Evolutionary conservation across 2,113 vertebrate species (phyloP), one percentile per base, ranked within the genome.

Genomic region (Cebidichthys violaceus): DNA sequence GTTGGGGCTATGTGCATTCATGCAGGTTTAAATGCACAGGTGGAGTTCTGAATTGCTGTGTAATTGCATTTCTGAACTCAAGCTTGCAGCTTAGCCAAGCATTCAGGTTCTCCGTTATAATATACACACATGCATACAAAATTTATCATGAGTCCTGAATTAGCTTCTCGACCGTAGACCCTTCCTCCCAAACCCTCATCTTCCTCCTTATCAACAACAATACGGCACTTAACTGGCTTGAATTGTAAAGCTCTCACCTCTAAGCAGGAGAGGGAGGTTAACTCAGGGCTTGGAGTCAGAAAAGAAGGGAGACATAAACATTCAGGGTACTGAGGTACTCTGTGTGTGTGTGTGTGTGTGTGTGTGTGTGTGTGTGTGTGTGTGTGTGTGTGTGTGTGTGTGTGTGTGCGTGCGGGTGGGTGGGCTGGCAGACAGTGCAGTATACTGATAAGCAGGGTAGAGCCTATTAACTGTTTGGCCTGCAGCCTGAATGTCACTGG

Each of bases 401-500:
- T 39, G 57, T 64, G 57, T 62, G 67, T 37, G 64, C 47, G 24
- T 11, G 43, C 29, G 59, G 43, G 68, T 29, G 43, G 50, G 43
- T 52, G 50, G 54, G 68, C 45, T 84, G 39, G 57, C 50, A 86
- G 72, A 82, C 75, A 72, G 75, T 85, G 85, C 55, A 65, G 78
- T 80, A 9, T 54, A 81, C 84, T 77, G 82, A 91, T 91, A 90
- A 91, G 88, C 76, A 81, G 66, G 69, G 70, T 75, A 85, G 67
- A 87, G 75, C 84, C 80, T 82, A 83, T 90, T 85, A 90, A 78
- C 79, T 74, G 62, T 81, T 83, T 87, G 81, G 84, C 86, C 66
- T 81, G 62, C 59, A 85, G 84, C 86, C 70, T 82, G 72, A 82
- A 76, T 87, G 80, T 74, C 71, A 85, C 73, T 17, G 43, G 74